Evolutionary conservation across 2,888 invertebrate species (phyloP).

Genomic region (Ichneumon xanthorius): DNA sequence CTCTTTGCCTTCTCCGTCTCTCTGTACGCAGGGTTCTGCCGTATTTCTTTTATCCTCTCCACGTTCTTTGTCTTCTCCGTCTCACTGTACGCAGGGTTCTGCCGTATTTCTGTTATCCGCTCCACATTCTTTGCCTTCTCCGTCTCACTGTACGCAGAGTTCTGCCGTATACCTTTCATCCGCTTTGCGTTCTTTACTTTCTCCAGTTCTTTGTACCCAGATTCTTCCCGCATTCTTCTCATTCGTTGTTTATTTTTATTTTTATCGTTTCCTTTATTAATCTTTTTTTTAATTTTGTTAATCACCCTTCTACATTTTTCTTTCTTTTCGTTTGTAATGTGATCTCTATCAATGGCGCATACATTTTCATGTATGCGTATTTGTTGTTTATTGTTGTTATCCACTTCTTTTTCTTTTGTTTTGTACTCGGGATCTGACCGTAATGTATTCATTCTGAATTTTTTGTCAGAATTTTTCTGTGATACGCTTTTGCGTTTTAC

Average conservation of each 20-base stretch:
- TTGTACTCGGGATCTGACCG: neutral
- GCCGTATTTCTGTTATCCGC: neutral
- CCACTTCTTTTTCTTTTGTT: slow-evolving; percentile 3
- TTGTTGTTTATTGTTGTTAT: neutral
- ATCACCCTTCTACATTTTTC: neutral
- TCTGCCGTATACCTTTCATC: neutral
- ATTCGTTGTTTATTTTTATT: slow-evolving; percentile 10
- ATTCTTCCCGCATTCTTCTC: slow-evolving; percentile 3
- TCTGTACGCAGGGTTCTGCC: too few species aligned
- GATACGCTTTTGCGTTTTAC: slow-evolving; percentile 14
- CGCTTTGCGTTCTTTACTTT: neutral
- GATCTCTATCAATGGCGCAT: neutral
- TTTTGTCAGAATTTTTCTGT: neutral
- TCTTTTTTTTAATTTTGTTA: slow-evolving; percentile 7
- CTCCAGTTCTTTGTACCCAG: neutral
- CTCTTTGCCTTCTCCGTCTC: too few species aligned
- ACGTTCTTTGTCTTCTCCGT: too few species aligned
- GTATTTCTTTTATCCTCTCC: too few species aligned
- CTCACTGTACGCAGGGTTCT: too few species aligned
- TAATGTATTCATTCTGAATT: neutral
- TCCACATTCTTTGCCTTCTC: neutral
- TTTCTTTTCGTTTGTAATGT: neutral
- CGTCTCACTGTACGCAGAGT: neutral
- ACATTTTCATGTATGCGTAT: neutral
- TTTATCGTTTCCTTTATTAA: neutral